These are phyloP conservation scores for Drosophila neonasuta DNA, from an alignment of 2,888 invertebrate species.

Conservation along the genomic window DNA sequence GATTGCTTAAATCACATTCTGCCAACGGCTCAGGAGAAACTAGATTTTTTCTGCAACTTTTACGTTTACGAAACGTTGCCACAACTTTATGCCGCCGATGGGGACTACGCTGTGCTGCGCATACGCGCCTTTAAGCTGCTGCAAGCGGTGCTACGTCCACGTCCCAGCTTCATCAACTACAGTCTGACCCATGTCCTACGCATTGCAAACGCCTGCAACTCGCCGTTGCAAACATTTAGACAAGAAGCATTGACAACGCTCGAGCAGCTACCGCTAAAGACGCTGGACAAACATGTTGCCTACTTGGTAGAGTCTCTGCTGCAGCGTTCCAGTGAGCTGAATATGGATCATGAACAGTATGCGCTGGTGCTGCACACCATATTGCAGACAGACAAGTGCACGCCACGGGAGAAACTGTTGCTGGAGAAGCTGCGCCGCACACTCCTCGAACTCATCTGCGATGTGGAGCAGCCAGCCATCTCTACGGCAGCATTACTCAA, in stretches of 20 bases:
- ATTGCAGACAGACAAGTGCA: conserved; percentile 72
- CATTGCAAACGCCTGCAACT: conserved; percentile 84
- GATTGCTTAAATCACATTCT: conserved; percentile 83
- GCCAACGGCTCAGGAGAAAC: conserved; percentile 82
- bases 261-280: conserved; percentile 39
- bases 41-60: conserved; percentile 85
- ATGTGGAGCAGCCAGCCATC: conserved; percentile 52
- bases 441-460: conserved; percentile 56
- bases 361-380: conserved; percentile 85
- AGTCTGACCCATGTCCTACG: conserved; percentile 69
- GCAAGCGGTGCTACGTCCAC: conserved; percentile 57
- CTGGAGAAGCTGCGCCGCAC: conserved; percentile 54
- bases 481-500: conserved; percentile 64
- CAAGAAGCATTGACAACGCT: conserved; percentile 84
- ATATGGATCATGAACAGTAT: conserved; percentile 87
- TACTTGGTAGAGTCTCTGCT: conserved; percentile 80
- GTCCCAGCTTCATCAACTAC: conserved; percentile 29
- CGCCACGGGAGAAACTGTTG: conserved; percentile 68
- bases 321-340: conserved; percentile 84
- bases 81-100: conserved; percentile 37
- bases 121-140: conserved; percentile 83
- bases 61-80: conserved; percentile 78
- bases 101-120: conserved; percentile 83
- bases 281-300: conserved; percentile 67
- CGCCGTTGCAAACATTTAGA: conserved; percentile 84